phyloP scores from a whole-genome alignment of 1,140 invertebrate genomes.

The Bombus huntii region DNA sequence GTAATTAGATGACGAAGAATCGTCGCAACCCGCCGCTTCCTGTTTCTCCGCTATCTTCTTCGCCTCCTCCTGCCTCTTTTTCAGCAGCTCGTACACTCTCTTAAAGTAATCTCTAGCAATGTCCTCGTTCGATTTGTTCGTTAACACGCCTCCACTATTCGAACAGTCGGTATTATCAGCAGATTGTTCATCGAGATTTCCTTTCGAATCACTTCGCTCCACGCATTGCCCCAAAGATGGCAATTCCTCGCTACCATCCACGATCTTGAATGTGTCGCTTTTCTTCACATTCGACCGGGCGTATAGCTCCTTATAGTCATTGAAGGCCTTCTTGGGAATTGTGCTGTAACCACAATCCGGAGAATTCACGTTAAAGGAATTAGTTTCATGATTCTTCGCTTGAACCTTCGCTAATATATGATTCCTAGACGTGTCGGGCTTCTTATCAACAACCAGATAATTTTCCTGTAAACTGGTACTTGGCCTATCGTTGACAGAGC shows the following conservation, averaged over 20 bases:
- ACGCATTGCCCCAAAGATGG: neutral
- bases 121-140: conserved; percentile 72
- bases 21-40: conserved; percentile 51
- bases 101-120: conserved; percentile 76
- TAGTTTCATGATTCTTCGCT: conserved; percentile 12
- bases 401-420: conserved; percentile 30
- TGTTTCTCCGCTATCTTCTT: conserved; percentile 39
- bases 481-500: conserved; percentile 57
- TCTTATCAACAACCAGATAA: conserved; percentile 62
- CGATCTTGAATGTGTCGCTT: conserved; percentile 76
- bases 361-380: conserved; percentile 21
- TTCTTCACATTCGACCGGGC: conserved; percentile 76
- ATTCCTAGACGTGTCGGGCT: neutral
- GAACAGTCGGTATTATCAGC: conserved; percentile 32
- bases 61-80: conserved; percentile 68
- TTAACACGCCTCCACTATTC: conserved; percentile 47
- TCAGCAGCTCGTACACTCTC: conserved; percentile 78
- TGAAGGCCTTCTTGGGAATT: conserved; percentile 64
- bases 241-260: conserved; percentile 71
- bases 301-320: conserved; percentile 61
- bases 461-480: conserved; percentile 73
- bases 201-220: conserved; percentile 7
- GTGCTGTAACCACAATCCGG: conserved; percentile 72
- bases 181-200: conserved; percentile 15
- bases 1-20: conserved; percentile 71